Percentiles rank a stretch among this genome's conserved stretches.
Conservation (phyloP, 1,140 invertebrate species). For the Branchinecta lindahli region DNA sequence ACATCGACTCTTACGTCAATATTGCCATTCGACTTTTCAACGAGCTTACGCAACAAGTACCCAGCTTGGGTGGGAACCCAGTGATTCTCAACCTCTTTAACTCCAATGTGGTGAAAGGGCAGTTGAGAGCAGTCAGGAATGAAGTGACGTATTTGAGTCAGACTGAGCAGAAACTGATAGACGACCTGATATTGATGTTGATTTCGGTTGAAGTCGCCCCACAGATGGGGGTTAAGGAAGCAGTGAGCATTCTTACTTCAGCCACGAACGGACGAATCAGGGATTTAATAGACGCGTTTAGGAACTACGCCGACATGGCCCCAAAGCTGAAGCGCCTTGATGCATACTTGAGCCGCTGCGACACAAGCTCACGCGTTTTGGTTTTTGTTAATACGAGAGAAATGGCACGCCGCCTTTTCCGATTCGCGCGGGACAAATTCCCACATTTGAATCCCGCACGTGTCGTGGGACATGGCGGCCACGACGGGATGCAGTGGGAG, state of each 20-base stretch:
- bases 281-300: not conserved
- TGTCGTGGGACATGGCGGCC: constrained; percentile 4
- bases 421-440: constrained; percentile 1
- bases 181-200: not conserved
- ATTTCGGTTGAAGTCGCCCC: not conserved
- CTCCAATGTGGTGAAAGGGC: not conserved
- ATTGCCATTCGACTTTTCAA: constrained; percentile 3
- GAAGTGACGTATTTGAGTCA: not conserved
- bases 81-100: not conserved
- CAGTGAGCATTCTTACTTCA: not conserved
- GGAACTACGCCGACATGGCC: not conserved
- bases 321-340: not conserved
- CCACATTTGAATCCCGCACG: not conserved
- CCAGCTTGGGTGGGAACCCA: not conserved
- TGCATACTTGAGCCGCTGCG: not conserved
- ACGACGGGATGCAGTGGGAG: constrained; percentile 14
- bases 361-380: not conserved
- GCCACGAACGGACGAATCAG: not conserved
- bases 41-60: not conserved
- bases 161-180: not conserved
- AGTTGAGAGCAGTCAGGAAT: not conserved
- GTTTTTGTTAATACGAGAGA: constrained; percentile 13
- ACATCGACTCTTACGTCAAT: not conserved
- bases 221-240: constrained; percentile 13
- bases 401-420: not conserved